Percentiles rank a stretch among this genome's conserved stretches.
Conservation (phyloP, 2,797 vertebrate genomes). For the Lerista edwardsae region DNA sequence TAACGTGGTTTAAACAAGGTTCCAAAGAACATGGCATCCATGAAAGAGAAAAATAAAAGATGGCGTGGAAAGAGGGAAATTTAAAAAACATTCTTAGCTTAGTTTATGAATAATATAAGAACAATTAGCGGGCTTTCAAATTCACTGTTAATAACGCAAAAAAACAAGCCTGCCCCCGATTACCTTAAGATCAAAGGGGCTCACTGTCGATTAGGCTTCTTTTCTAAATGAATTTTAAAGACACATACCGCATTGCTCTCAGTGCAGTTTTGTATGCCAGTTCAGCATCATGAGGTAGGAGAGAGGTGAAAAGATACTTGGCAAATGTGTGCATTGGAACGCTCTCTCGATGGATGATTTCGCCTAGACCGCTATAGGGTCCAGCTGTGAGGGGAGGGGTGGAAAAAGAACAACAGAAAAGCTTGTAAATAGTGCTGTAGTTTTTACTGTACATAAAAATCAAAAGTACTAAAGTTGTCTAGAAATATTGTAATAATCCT, state of each 20-base stretch:
- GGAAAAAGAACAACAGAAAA: constrained; percentile 35
- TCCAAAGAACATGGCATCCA: no score
- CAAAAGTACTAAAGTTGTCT: background rate
- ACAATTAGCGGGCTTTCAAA: no score
- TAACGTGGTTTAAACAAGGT: no score
- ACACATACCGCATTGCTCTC: constrained; percentile 96
- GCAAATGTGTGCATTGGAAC: constrained; percentile 99
- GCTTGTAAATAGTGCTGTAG: background rate
- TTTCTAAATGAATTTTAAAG: constrained; percentile 5
- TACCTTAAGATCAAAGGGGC: background rate
- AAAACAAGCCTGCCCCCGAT: background rate
- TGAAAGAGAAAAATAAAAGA: no score
- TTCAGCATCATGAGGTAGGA: constrained; percentile 98
- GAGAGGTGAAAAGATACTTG: constrained; percentile 97
- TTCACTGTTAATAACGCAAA: no score
- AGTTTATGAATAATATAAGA: no score
- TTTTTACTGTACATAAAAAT: constrained; percentile 17
- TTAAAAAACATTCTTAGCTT: no score
- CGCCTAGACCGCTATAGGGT: constrained; percentile 96
- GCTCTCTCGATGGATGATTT: constrained; percentile 93
- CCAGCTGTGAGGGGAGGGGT: constrained; percentile 81
- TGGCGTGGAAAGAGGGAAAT: no score
- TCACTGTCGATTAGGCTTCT: background rate
- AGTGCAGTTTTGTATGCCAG: constrained; percentile 97
- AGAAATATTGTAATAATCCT: constrained; percentile 19